Evolutionary conservation across 2,113 vertebrate species (phyloP).

Genomic region (Loxodonta africana): DNA sequence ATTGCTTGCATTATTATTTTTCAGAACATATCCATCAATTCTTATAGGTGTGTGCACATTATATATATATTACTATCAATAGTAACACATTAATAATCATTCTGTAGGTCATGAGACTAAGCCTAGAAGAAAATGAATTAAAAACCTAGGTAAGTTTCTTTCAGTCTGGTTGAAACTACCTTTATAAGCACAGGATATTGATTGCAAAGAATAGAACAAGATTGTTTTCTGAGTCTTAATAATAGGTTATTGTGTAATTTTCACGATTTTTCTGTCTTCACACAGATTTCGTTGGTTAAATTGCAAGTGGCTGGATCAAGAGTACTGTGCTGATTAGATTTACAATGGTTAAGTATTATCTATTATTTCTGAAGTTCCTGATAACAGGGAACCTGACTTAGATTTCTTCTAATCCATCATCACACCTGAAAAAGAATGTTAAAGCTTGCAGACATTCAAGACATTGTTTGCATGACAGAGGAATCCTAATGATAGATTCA

Average conservation of each 20-base stretch:
- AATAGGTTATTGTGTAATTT: background rate
- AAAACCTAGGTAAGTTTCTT: background rate
- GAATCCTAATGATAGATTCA: constrained; percentile 24
- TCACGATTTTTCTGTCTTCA: background rate
- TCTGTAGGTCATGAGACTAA: background rate
- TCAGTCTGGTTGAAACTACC: background rate
- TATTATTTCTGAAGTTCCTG: background rate
- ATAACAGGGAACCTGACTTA: background rate
- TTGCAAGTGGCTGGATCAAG: background rate
- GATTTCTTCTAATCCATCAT: background rate
- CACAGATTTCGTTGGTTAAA: background rate
- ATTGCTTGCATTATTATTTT: background rate
- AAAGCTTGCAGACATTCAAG: constrained; percentile 21
- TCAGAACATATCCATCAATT: background rate
- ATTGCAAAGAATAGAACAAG: background rate
- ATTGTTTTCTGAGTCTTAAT: background rate
- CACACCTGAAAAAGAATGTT: background rate
- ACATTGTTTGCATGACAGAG: background rate
- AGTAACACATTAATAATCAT: background rate
- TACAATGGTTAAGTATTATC: background rate
- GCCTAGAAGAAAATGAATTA: background rate
- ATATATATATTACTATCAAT: background rate
- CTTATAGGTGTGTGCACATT: background rate
- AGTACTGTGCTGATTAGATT: background rate
- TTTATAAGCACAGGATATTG: background rate